Evolutionary conservation across 2,113 vertebrate genomes (phyloP).

Genomic region (Pteropus alecto): DNA sequence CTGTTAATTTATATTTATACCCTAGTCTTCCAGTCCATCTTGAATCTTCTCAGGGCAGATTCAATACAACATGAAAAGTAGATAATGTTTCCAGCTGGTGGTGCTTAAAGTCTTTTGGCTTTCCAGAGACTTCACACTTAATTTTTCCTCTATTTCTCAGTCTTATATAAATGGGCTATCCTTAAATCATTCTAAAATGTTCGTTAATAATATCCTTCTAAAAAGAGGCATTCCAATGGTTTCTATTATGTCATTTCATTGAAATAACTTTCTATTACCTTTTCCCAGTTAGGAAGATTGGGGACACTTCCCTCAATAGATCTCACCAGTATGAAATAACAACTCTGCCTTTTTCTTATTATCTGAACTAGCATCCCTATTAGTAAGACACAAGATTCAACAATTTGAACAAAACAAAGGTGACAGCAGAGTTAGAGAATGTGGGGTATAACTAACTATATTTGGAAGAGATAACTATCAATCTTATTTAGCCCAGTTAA

Average conservation of each 20-base stretch:
- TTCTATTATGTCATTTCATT: not conserved
- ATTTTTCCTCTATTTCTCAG: not conserved
- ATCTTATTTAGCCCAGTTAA: not conserved
- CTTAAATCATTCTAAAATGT: slow-evolving; percentile 36
- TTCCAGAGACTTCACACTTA: not conserved
- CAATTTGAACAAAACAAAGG: not conserved
- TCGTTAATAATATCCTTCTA: slow-evolving; percentile 41
- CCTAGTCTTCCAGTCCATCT: not conserved
- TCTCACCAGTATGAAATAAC: not conserved
- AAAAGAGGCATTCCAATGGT: not conserved
- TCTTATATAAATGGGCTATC: slow-evolving; percentile 8
- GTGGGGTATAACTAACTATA: not conserved
- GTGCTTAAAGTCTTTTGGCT: not conserved
- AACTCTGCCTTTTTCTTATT: not conserved
- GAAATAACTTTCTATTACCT: not conserved
- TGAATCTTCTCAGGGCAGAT: not conserved
- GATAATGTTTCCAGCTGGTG: not conserved
- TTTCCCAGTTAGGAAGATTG: not conserved
- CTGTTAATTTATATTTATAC: slow-evolving; percentile 9
- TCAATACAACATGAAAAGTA: not conserved
- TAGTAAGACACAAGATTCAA: not conserved
- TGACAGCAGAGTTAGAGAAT: not conserved
- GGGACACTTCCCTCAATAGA: not conserved
- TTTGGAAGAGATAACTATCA: not conserved
- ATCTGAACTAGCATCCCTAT: not conserved